Conservation (phyloP, 2,113 vertebrate species). For the Ia io region DNA sequence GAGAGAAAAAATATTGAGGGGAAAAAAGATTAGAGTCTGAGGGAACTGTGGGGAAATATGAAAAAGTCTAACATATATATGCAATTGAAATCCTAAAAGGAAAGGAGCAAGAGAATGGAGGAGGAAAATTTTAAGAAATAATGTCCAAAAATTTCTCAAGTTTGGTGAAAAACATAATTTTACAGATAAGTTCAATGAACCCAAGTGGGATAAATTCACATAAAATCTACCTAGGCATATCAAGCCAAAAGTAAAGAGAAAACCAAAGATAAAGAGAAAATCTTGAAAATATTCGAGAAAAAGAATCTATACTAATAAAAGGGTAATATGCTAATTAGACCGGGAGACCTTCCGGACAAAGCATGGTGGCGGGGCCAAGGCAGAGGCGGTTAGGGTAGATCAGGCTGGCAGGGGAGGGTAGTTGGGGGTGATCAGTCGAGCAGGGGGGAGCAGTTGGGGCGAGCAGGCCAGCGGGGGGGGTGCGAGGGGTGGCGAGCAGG, state of each 20-base stretch:
- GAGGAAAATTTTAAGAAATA: conserved; percentile 20
- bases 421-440: too few species aligned
- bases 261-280: conserved; percentile 1
- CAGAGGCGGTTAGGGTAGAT: too few species aligned
- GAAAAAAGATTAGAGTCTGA: background rate
- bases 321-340: too few species aligned
- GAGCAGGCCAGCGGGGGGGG: too few species aligned
- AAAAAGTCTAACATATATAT: background rate
- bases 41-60: conserved; percentile 1
- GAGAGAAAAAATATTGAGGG: background rate
- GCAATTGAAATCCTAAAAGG: background rate
- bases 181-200: background rate
- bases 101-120: background rate
- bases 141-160: background rate
- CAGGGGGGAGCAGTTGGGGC: too few species aligned
- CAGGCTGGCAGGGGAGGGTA: too few species aligned
- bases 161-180: conserved; percentile 10
- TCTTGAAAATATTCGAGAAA: background rate
- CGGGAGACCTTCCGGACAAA: too few species aligned
- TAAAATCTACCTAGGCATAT: background rate
- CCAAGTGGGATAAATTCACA: background rate
- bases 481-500: too few species aligned
- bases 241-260: conserved; percentile 2
- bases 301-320: background rate
- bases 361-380: too few species aligned